phyloP scores from a whole-genome alignment of 2,113 vertebrate species.

The Brachypteracias leptosomus region DNA sequence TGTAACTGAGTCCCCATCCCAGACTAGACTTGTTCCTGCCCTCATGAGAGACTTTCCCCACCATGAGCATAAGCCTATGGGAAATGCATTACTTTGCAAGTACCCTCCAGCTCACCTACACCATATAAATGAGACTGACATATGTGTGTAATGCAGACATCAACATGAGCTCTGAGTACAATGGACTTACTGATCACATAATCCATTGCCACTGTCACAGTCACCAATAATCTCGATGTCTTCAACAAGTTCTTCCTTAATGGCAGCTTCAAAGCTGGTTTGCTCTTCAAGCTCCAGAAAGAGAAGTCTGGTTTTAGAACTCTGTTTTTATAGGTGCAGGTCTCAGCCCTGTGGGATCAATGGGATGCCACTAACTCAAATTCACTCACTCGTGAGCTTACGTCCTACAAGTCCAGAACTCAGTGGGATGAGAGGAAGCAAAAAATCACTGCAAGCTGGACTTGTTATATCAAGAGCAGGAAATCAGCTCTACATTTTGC shows the following conservation, averaged over 20 bases:
- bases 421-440: background rate
- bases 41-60: background rate
- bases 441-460: background rate
- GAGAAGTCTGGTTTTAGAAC: background rate
- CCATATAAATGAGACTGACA: background rate
- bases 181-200: background rate
- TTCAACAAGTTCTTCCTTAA: background rate
- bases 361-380: background rate
- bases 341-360: background rate
- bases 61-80: background rate
- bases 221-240: background rate
- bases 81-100: background rate
- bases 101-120: background rate
- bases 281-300: background rate
- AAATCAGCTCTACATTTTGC: background rate
- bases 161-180: background rate
- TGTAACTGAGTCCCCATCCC: background rate
- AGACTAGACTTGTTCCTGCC: background rate
- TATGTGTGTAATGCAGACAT: background rate
- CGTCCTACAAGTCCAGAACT: accelerated
- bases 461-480: background rate
- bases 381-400: background rate
- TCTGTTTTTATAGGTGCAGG: background rate
- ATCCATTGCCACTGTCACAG: background rate
- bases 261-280: background rate